Conservation (phyloP, 2,797 vertebrate genomes). For the Coregonus sp. region DNA sequence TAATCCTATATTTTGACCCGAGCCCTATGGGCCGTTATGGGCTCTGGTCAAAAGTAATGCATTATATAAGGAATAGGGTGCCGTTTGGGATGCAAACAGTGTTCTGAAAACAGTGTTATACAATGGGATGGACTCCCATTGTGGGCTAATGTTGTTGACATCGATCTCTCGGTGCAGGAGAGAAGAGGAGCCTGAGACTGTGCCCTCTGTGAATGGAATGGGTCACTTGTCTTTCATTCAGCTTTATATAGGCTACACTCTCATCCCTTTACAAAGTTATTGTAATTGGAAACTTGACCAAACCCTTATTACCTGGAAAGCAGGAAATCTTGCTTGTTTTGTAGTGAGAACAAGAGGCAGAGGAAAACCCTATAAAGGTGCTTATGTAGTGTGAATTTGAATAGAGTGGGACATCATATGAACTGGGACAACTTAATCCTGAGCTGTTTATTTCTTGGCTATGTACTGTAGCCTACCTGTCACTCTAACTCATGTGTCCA, state of each 20-base stretch:
- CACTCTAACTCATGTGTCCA: neutral
- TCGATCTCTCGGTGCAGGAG: conserved; percentile 1
- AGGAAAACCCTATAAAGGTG: neutral
- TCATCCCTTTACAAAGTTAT: conserved; percentile 12
- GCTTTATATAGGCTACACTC: neutral
- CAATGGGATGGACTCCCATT: conserved; percentile 11
- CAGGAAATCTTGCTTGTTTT: neutral
- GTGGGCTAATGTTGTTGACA: conserved; percentile 12
- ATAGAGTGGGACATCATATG: no score
- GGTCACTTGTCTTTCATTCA: conserved; percentile 8
- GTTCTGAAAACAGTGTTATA: neutral
- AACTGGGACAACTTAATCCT: no score
- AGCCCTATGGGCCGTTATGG: neutral
- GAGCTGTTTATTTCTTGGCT: no score
- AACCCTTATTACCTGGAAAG: neutral
- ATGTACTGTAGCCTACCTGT: no score
- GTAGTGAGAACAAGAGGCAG: neutral
- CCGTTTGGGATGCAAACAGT: neutral
- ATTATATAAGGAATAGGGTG: neutral
- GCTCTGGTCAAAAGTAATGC: neutral
- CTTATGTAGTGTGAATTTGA: no score
- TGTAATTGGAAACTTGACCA: conserved; percentile 8
- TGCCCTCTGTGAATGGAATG: conserved; percentile 23
- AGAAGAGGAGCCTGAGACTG: conserved; percentile 17
- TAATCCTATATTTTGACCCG: neutral